Evolutionary conservation across 2,888 invertebrate genomes (phyloP), one percentile per base, ranked within the genome.

Genomic region (Aphidoletes aphidimyza): DNA sequence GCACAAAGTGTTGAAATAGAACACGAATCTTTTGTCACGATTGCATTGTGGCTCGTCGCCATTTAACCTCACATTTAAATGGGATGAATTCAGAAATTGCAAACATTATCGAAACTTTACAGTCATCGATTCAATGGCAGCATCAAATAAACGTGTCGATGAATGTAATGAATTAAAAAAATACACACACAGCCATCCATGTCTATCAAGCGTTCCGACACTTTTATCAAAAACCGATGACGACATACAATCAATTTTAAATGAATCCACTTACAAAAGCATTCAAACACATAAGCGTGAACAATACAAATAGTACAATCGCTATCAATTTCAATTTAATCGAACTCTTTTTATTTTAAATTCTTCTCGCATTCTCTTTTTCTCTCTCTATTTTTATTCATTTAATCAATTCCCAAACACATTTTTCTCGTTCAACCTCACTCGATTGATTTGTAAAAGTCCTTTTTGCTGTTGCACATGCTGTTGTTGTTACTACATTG

Each of bases 171-270:
- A 59, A 30, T 26, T 22, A 59, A 14, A 59, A 26, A 30, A 14
- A 26, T 22, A 78, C 1, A 34, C 9, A 54, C 22, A 6, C 5
- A 54, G 14, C 11, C 54, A 54, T 22, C 11, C 54, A 26, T 0
- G 26, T 47, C 19, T 9, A 47, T 39, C 39, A n/a, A n/a, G n/a
- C n/a, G n/a, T n/a, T n/a, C n/a, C n/a, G 47, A 47, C 19, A 19
- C 6, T 47, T 6, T 26, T 26, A 69, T 69, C 69, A 30, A 69
- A n/a, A n/a, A 11, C 30, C 69, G 30, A 30, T 69, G 37, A 37
- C 81, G n/a, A n/a, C n/a, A n/a, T n/a, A 81, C 81, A 22, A n/a
- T n/a, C 30, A 69, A 30, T 69, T 69, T 69, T n/a, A 9, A 69
- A 30, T 1, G 30, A 2, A 22, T 54, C 5, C 11, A 26, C 1